A percentile compares a stretch with the other conserved stretches of the same genome.
Conservation (phyloP, 1,140 invertebrate genomes). For the Physella acuta region DNA sequence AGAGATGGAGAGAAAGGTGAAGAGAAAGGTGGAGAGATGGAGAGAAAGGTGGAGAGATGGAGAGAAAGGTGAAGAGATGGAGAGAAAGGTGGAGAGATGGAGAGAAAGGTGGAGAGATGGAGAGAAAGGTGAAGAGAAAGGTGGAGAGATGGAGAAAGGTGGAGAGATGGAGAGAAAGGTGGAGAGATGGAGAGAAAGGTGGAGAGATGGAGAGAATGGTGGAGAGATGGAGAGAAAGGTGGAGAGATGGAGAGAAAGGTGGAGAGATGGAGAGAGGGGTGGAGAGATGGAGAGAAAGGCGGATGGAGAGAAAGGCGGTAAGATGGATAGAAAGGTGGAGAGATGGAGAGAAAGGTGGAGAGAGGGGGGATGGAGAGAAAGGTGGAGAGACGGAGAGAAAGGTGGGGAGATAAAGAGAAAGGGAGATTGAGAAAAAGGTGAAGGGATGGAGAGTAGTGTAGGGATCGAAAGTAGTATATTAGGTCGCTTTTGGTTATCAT, state of each 20-base stretch:
- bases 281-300: neutral
- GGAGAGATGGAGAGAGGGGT: neutral
- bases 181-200: constrained; percentile 5
- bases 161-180: neutral
- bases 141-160: neutral
- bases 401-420: neutral
- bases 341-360: neutral
- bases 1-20: neutral
- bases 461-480: too few relatives aligned
- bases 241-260: too few relatives aligned
- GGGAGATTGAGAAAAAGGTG: neutral
- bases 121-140: neutral
- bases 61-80: neutral
- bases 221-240: neutral
- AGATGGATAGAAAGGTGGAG: neutral
- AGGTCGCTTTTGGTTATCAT: too few relatives aligned
- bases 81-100: neutral
- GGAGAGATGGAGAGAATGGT: neutral
- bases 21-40: neutral
- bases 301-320: neutral
- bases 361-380: neutral
- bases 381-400: neutral
- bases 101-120: neutral
- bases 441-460: too few relatives aligned
- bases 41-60: neutral